These are phyloP conservation scores for Leptestheria dahalacensis DNA, from an alignment of 1,140 invertebrate genomes.

Conservation along the genomic window DNA sequence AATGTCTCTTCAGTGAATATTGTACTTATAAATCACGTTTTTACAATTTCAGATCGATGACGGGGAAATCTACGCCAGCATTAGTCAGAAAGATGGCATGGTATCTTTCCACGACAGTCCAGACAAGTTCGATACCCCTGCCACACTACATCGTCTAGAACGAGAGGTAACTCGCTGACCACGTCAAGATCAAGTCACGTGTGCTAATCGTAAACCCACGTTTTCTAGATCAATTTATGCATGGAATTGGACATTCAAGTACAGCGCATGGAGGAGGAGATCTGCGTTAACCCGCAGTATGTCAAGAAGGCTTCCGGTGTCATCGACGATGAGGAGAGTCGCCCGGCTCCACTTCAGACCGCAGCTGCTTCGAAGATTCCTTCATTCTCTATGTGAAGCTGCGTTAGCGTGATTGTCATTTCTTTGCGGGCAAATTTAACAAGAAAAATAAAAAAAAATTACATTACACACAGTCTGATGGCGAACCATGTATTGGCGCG, in stretches of 20 bases:
- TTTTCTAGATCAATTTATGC: slow-evolving; percentile 59
- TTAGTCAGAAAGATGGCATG: slow-evolving; percentile 97
- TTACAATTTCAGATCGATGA: slow-evolving; percentile 84
- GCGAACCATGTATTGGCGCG: too few species aligned
- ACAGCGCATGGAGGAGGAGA: slow-evolving; percentile 83
- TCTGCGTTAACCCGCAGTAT: slow-evolving; percentile 75
- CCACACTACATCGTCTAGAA: slow-evolving; percentile 71
- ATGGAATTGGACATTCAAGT: slow-evolving; percentile 74
- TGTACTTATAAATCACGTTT: too few species aligned
- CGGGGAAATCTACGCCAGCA: slow-evolving; percentile 89
- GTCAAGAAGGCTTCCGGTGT: slow-evolving; percentile 51
- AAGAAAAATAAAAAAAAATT: too few species aligned
- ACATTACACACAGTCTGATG: too few species aligned
- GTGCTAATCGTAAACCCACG: slow-evolving; percentile 6
- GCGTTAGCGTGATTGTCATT: too few species aligned
- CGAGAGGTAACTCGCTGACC: slow-evolving; percentile 35
- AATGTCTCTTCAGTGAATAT: too few species aligned
- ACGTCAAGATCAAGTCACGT: neutral
- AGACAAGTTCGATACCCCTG: slow-evolving; percentile 80
- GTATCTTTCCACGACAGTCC: slow-evolving; percentile 91
- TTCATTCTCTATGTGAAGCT: slow-evolving; percentile 21
- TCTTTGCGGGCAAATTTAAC: too few species aligned
- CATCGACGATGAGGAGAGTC: slow-evolving; percentile 39
- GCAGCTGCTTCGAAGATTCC: slow-evolving; percentile 32
- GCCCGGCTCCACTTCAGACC: slow-evolving; percentile 16